A percentile compares a stretch with the other conserved stretches of the same genome.
Evolutionary conservation across 2,888 invertebrate genomes (phyloP).

Genomic region (Apamea crenata): DNA sequence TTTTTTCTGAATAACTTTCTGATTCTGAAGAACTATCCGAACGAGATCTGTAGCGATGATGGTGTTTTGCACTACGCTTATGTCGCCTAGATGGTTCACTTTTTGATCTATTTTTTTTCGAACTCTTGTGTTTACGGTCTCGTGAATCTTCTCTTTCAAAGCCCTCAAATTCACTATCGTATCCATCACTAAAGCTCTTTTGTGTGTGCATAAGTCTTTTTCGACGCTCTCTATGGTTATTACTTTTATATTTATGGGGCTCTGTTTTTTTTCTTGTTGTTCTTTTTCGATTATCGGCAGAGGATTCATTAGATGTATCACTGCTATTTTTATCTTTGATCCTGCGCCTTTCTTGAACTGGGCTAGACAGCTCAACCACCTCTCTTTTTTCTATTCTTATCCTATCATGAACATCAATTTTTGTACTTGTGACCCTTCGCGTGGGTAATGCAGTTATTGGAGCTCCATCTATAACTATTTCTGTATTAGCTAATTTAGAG

Average conservation of each 20-base stretch:
- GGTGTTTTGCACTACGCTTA: slow-evolving; percentile 77
- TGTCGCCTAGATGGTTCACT: slow-evolving; percentile 85
- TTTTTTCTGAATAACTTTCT: slow-evolving; percentile 81
- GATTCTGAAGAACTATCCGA: slow-evolving; percentile 83
- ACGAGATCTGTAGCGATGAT: slow-evolving; percentile 77
- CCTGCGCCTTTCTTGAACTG: slow-evolving; percentile 78
- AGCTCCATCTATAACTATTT: slow-evolving; percentile 86
- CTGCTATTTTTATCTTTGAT: slow-evolving; percentile 76
- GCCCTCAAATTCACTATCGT: slow-evolving; percentile 84
- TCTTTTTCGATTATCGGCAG: slow-evolving; percentile 82
- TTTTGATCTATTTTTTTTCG: slow-evolving; percentile 86
- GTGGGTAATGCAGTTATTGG: slow-evolving; percentile 85
- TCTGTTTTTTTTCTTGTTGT: slow-evolving; percentile 73
- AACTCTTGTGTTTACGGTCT: slow-evolving; percentile 75
- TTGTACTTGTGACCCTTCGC: slow-evolving; percentile 88
- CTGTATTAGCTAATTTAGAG: slow-evolving; percentile 90
- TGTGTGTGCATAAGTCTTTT: slow-evolving; percentile 81
- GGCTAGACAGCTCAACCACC: slow-evolving; percentile 87
- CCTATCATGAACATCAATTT: slow-evolving; percentile 87
- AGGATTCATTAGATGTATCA: slow-evolving; percentile 86
- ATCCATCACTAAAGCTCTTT: slow-evolving; percentile 89
- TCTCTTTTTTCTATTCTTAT: slow-evolving; percentile 89
- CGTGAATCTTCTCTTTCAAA: slow-evolving; percentile 72
- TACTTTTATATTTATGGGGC: slow-evolving; percentile 75
- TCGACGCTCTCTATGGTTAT: slow-evolving; percentile 80